Evolutionary conservation across 2,888 invertebrate genomes (phyloP), one percentile per base, ranked within the genome.

Genomic region (Buathra laborator): DNA sequence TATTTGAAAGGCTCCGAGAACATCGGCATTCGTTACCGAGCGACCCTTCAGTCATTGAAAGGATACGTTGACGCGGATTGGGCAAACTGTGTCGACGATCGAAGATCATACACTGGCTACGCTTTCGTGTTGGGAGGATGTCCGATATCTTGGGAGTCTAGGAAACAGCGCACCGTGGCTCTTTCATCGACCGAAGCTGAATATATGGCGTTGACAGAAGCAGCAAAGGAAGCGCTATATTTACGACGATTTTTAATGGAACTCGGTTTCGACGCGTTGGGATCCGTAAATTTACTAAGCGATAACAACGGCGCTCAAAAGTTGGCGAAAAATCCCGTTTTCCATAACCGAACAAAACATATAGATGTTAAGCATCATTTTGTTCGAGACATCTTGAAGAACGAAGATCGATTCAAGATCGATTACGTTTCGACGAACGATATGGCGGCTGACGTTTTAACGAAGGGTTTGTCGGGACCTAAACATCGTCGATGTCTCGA

Each of bases 61-160:
- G 89, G 88, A 9, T 92, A 74, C 70, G 85, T 86, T 10, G 92
- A 92, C 85, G 87, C 90, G 0, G 92, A 90, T 70, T 89, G 86
- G 85, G 89, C 83, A 9, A 86, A 76, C 9, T 88, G 88, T 37
- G 59, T 46, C 16, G 68, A 59, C 4, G 72, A 85, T 29, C 12
- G 88, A 43, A 80, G 83, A 37, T 89, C 89, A 0, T 88, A 84
- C 5, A 85, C 82, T 7, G 89, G 88, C 16, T 82, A 62, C 19
- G 74, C 81, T 3, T 84, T 86, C 48, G 56, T 75, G 0, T 14
- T 86, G 0, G 56, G 66, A 24, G 81, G 48, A 16, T 75, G 37
- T 43, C 64, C 83, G 9, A 81, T 86, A 0, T 68, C 76, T n/a
- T 83, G 83, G 83, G 74, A 74, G 44, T 48, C 76, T 4, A 72